Evolutionary conservation across 35 echinoderm and acorn worm species (phyloP).

Genomic region (Apostichopus californicus): DNA sequence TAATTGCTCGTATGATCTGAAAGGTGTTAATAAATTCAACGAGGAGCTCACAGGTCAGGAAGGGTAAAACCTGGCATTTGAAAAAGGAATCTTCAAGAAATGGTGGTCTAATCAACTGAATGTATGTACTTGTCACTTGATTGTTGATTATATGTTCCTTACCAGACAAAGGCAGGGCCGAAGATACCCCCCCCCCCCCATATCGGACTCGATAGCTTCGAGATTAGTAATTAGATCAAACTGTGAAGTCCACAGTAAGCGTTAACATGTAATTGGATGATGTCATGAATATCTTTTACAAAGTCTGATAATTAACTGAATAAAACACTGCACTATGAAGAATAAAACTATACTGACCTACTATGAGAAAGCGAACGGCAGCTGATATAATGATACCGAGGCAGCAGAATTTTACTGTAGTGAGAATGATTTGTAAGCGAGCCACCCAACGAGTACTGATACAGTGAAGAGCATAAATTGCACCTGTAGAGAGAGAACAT

Average conservation of each 20-base stretch:
- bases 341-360: slow-evolving; percentile 36
- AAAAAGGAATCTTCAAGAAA: neutral
- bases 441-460: slow-evolving; percentile 60
- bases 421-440: slow-evolving; percentile 57
- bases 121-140: neutral
- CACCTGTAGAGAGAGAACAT: slow-evolving; percentile 29
- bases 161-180: no score
- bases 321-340: neutral
- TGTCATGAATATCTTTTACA: no score
- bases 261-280: no score
- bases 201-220: no score
- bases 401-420: slow-evolving; percentile 48
- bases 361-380: slow-evolving; percentile 21
- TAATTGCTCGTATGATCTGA: no score
- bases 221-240: no score
- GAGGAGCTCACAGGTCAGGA: no score
- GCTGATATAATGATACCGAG: slow-evolving; percentile 39
- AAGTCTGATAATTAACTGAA: no score
- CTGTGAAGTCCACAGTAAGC: no score
- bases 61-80: no score
- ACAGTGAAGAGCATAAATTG: slow-evolving; percentile 54
- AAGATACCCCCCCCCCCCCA: no score
- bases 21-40: no score
- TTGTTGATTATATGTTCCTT: neutral
- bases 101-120: neutral